Percentiles rank a stretch among this genome's conserved stretches.
Conservation (phyloP, 2,797 vertebrate species). For the Selene dorsalis region DNA sequence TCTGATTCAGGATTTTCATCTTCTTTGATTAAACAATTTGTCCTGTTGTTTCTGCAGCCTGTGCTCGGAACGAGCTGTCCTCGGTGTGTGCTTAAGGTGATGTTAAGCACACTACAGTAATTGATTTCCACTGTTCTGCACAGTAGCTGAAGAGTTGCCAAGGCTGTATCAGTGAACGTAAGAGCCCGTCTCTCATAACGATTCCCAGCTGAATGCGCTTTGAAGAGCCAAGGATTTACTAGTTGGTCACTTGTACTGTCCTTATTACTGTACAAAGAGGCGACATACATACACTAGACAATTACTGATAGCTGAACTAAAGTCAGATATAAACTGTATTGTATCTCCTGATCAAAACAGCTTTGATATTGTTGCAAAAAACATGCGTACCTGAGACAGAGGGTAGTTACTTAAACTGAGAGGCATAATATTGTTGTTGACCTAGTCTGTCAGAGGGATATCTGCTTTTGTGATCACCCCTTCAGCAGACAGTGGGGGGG, state of each 20-base stretch:
- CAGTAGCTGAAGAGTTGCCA: slow-evolving; percentile 24
- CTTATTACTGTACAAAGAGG: slow-evolving; percentile 10
- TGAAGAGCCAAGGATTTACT: slow-evolving; percentile 37
- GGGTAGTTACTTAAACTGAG: slow-evolving; percentile 1
- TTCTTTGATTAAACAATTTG: slow-evolving; percentile 15
- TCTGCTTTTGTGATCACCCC: slow-evolving; percentile 62
- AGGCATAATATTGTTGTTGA: slow-evolving; percentile 54
- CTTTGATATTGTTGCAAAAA: not conserved
- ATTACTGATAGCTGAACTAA: not conserved
- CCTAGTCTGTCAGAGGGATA: slow-evolving; percentile 58
- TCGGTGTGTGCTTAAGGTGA: slow-evolving; percentile 29
- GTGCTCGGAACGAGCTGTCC: not conserved
- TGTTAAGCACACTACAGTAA: slow-evolving; percentile 42
- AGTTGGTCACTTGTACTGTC: slow-evolving; percentile 9
- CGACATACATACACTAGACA: not conserved
- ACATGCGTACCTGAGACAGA: not conserved
- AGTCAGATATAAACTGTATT: not conserved
- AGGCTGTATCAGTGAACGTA: slow-evolving; percentile 22
- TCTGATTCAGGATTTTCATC: slow-evolving; percentile 12
- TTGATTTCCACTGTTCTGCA: slow-evolving; percentile 52
- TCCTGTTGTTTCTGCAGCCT: slow-evolving; percentile 31
- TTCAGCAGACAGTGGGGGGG: slow-evolving; percentile 48
- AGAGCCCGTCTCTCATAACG: slow-evolving; percentile 27
- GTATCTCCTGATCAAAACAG: not conserved
- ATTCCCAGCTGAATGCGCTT: slow-evolving; percentile 46